Evolutionary conservation across 2,113 vertebrate genomes (phyloP).

Genomic region (Eretmochelys imbricata): DNA sequence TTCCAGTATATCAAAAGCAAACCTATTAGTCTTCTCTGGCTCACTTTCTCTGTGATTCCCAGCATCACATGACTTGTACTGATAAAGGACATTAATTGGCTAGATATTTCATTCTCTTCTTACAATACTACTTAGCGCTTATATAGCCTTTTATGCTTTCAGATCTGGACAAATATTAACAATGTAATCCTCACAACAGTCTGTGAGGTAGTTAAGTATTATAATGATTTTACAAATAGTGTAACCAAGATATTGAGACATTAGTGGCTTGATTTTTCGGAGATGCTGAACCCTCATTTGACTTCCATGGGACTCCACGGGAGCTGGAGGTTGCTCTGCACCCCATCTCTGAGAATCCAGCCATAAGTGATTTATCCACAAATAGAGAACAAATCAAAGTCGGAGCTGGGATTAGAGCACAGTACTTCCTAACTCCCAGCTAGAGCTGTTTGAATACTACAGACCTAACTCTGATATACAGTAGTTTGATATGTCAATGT

Average conservation of each 20-base stretch:
- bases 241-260: neutral
- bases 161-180: conserved; percentile 18
- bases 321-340: neutral
- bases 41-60: conserved; percentile 12
- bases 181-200: neutral
- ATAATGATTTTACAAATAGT: neutral
- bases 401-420: neutral
- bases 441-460: neutral
- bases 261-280: neutral
- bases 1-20: neutral
- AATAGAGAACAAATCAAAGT: neutral
- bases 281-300: fast-evolving
- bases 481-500: neutral
- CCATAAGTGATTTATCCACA: neutral
- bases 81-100: neutral
- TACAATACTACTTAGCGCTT: neutral
- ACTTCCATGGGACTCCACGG: neutral
- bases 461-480: neutral
- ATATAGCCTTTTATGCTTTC: neutral
- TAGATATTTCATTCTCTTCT: neutral
- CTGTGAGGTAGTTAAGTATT: neutral
- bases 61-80: neutral
- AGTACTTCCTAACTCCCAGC: neutral
- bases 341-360: neutral
- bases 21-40: conserved; percentile 3